Conservation (phyloP, 2,797 vertebrate genomes). For the Sarcoramphus papa region DNA sequence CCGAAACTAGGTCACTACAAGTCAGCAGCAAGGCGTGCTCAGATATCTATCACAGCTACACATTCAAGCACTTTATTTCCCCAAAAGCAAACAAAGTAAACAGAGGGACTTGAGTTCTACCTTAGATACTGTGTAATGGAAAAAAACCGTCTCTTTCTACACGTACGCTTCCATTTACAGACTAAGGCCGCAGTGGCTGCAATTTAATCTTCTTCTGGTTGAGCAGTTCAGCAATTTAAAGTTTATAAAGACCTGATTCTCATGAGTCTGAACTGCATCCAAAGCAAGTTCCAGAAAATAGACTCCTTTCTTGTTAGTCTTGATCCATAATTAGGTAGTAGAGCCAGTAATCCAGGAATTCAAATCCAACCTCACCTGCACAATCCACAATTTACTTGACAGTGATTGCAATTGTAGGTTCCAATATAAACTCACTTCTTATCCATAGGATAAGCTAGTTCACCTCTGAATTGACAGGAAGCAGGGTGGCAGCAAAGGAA, state of each 20-base stretch:
- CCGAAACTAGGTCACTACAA: slow-evolving; percentile 30
- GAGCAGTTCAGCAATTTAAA: not conserved
- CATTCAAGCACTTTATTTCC: not conserved
- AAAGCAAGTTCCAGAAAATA: slow-evolving; percentile 5
- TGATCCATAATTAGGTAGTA: not conserved
- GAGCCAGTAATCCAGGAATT: not conserved
- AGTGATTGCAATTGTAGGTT: not conserved
- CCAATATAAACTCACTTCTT: not conserved
- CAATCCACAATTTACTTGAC: not conserved
- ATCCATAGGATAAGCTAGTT: not conserved
- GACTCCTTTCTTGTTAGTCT: not conserved
- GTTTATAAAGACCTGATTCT: slow-evolving; percentile 11
- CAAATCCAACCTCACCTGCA: not conserved
- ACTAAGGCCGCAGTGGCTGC: not conserved
- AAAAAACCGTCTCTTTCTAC: not conserved
- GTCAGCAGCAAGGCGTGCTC: not conserved
- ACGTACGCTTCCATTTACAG: not conserved
- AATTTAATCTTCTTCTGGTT: slow-evolving; percentile 10
- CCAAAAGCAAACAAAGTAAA: not conserved
- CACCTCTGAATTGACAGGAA: not conserved
- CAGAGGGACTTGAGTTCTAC: not conserved
- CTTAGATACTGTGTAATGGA: not conserved
- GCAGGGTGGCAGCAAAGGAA: not conserved
- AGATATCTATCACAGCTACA: not conserved
- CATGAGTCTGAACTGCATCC: not conserved